phyloP scores from a whole-genome alignment of 1,140 invertebrate species.

The Pseudomyrmex cubaensis region DNA sequence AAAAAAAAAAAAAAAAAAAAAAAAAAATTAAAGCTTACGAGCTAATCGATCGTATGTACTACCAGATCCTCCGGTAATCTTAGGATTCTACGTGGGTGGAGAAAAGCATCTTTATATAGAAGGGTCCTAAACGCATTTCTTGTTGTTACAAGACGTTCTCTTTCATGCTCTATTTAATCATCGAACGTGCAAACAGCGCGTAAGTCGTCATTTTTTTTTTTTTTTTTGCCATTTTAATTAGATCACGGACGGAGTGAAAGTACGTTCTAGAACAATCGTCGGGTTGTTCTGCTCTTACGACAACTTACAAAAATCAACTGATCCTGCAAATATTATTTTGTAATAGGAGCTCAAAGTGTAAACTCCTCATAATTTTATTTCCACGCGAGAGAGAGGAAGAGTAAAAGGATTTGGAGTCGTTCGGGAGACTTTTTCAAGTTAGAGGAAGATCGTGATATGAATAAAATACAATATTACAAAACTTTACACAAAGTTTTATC shows the following conservation, averaged over 20 bases:
- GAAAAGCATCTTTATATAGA: neutral
- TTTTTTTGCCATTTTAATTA: conserved; percentile 39
- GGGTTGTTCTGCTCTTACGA: neutral
- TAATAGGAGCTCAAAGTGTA: too few species aligned
- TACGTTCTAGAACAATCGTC: neutral
- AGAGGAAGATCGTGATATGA: neutral
- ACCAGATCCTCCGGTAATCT: neutral
- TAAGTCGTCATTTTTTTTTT: neutral
- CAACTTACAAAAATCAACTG: neutral
- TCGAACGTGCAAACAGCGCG: neutral
- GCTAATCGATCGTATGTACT: neutral
- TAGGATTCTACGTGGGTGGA: neutral
- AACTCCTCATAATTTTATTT: neutral
- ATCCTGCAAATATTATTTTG: too few species aligned
- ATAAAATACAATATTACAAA: conserved; percentile 64
- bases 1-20: neutral
- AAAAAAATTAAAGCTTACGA: neutral
- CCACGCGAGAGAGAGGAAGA: neutral
- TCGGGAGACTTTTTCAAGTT: neutral
- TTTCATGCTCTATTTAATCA: conserved; percentile 21
- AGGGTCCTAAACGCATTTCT: neutral
- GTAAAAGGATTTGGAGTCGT: neutral
- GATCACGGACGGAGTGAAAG: conserved; percentile 48
- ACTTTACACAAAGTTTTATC: conserved; percentile 74
- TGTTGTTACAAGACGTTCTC: conserved; percentile 1